Base-by-base conservation (phyloP, 2,888 invertebrate genomes). In the Eupithecia subfuscata region DNA sequence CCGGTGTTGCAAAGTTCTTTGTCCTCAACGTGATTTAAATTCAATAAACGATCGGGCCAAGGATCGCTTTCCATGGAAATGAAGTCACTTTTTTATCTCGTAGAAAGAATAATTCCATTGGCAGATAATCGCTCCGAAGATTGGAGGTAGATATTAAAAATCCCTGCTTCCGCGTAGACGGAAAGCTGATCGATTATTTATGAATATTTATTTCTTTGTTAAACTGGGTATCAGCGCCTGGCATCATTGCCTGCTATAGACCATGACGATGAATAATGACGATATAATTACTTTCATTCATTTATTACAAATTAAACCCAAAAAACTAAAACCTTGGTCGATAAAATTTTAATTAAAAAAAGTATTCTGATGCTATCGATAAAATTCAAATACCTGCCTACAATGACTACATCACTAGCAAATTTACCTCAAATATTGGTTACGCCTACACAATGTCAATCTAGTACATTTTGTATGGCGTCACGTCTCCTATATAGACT, bases 41-140 rank as follows among this genome's bases (percentile, higher is more conserved):
- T 90, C 91, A 92, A 92, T 93, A 92, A 92, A 88, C 90, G 89
- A 85, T 87, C 87, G 84, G 86, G 82, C 84, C 84, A 68, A 65
- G 82, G 88, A 89, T 89, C 90, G 86, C 87, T 91, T 90, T 90
- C 88, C 87, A 90, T 91, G 90, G 89, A 90, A 91, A 91, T 90
- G 89, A 89, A 89, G 87, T 86, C 84, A 85, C 82, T 85, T 87
- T 88, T 88, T 82, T 80, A 77, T 74, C n/a, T n/a, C 76, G 74
- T 72, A 84, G 82, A 87, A 88, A 86, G 87, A 88, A 89, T 87
- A 89, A 88, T 90, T 88, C 87, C 82, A 87, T 87, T 86, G 87
- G 82, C 80, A 80, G 84, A 86, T 87, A 86, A 88, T 86, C 86
- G 84, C 78, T 74, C 78, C 84, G 82, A 84, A 84, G 84, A 86